A percentile compares a stretch with the other conserved stretches of the same genome.
These are phyloP conservation scores for Dynastes hyllus DNA, from an alignment of 2,888 invertebrate genomes.

Conservation along the genomic window DNA sequence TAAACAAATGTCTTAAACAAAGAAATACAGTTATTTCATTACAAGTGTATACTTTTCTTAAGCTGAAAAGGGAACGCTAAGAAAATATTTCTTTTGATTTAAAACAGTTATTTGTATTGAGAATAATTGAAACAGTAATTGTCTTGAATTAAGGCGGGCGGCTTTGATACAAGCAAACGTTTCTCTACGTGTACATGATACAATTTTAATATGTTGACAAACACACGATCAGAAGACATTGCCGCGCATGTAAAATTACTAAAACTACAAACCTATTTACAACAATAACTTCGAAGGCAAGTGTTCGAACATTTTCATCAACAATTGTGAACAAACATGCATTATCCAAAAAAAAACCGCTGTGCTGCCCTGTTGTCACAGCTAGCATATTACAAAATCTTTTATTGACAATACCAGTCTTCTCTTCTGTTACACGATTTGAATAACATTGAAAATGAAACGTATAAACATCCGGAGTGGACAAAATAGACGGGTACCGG, in stretches of 20 bases:
- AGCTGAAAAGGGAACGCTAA: too few relatives aligned
- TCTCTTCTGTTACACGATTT: constrained; percentile 46
- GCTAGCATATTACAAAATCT: constrained; percentile 43
- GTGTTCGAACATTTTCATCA: constrained; percentile 36
- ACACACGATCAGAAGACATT: not conserved
- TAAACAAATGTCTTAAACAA: too few relatives aligned
- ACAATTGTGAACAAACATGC: constrained; percentile 45
- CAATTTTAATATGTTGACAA: constrained; percentile 14
- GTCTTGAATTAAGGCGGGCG: too few relatives aligned
- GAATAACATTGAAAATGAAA: constrained; percentile 51
- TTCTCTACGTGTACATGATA: not conserved
- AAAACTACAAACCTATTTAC: constrained; percentile 32
- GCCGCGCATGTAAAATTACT: constrained; percentile 24
- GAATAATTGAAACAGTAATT: too few relatives aligned
- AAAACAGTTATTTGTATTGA: too few relatives aligned
- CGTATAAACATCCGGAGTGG: constrained; percentile 52
- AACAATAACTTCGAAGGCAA: constrained; percentile 19
- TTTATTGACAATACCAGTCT: constrained; percentile 46
- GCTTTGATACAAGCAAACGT: too few relatives aligned
- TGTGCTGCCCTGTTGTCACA: constrained; percentile 39
- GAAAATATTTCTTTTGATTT: too few relatives aligned
- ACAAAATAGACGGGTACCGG: constrained; percentile 50
- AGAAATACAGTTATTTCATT: too few relatives aligned
- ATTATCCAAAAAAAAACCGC: constrained; percentile 28
- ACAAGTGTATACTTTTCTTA: too few relatives aligned